Evolutionary conservation across 2,888 invertebrate genomes (phyloP), one percentile per base, ranked within the genome.

Genomic region (Amphiduros pacificus): DNA sequence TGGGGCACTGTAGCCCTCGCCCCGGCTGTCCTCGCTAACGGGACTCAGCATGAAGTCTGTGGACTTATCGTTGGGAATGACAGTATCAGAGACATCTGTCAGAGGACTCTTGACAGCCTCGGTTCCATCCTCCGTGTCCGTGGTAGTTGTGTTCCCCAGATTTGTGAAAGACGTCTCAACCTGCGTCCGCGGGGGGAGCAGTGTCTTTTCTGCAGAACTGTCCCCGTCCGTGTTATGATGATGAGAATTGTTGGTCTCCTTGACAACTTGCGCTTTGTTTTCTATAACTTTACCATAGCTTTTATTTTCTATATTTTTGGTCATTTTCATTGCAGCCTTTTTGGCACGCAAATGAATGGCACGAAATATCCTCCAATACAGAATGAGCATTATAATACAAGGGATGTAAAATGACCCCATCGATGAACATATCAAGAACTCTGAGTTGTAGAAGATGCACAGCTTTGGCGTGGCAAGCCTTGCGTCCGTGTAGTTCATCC

Each of bases 351-450:
- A 71, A 22, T 81, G 74, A 29, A 85, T 74, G 74, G 96, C 95
- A 89, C 92, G 91, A 87, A 99, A 98, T 85, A 99, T 98, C 85
- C 89, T 92, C 86, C 93, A 95, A 85, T 98, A 98, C 63, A 98
- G 89, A 83, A 93, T 93, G 84, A 98, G 92, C 96, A 99, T 98
- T 81, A 97, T 93, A 80, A 96, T 90, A 82, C 78, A 97, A 9
- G 99, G 99, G 77, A 99, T 95, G 85, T 96, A 99, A 88, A 99
- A 99, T 77, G 98, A 98, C 71, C 94, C 93, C 73, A 99, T 87
- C 59, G 98, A 98, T 17, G 97, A 98, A 85, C 94, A 96, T 79
- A 99, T 92, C 81, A 98, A 93, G 84, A 98, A 99, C 85, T 96
- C 93, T 72, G 94, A 91, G 85, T 96, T 98, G 85, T 96, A 96